Evolutionary conservation across 2,888 invertebrate genomes (phyloP).

Genomic region (Halocaridina rubra): DNA sequence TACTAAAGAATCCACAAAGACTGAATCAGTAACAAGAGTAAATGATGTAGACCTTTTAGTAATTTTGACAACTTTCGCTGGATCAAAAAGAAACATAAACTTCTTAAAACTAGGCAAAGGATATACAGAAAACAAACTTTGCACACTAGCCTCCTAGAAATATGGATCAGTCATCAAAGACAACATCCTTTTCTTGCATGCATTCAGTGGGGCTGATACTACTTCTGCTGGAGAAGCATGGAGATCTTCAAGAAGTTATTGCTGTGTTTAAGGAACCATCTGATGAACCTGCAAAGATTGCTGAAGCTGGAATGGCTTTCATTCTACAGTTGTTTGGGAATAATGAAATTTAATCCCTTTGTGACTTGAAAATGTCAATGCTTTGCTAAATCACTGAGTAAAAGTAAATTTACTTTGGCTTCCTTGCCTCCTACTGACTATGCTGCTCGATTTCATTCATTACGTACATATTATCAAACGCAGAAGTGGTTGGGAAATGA

Average conservation of each 20-base stretch:
- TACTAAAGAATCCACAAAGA: neutral
- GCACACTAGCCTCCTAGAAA: neutral
- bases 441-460: neutral
- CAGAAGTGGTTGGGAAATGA: neutral
- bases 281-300: too few relatives aligned
- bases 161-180: neutral
- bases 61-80: neutral
- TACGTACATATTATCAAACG: neutral
- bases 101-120: neutral
- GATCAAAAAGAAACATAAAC: neutral
- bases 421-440: neutral
- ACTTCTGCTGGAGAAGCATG: too few relatives aligned
- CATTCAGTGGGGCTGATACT: too few relatives aligned
- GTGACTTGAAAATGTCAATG: too few relatives aligned
- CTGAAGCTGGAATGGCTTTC: too few relatives aligned
- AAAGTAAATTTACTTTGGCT: neutral
- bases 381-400: too few relatives aligned
- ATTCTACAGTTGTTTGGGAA: too few relatives aligned
- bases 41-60: neutral
- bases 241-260: too few relatives aligned
- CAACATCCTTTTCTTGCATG: neutral
- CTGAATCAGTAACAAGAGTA: neutral
- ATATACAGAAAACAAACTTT: neutral
- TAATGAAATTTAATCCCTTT: too few relatives aligned
- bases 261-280: too few relatives aligned